A percentile compares a stretch with the other conserved stretches of the same genome.
Evolutionary conservation across 2,797 vertebrate species (phyloP).

Genomic region (Micropoecilia bifurca): DNA sequence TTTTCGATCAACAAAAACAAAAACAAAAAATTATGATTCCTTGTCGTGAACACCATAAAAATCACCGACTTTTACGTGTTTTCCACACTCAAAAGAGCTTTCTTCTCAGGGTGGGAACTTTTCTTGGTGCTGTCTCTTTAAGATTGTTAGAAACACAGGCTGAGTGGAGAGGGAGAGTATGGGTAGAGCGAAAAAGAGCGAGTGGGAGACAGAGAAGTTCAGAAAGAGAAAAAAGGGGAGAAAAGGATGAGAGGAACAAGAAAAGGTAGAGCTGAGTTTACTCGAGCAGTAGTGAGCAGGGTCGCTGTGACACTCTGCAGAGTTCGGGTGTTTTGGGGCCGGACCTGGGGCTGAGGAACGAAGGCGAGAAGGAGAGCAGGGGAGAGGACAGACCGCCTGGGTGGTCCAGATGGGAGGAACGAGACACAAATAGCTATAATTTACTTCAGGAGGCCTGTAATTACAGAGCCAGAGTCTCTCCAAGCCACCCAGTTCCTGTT

Average conservation of each 20-base stretch:
- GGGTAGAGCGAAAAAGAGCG: constrained; percentile 51
- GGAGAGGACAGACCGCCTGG: constrained; percentile 79
- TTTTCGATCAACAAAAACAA: constrained; percentile 31
- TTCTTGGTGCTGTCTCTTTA: constrained; percentile 84
- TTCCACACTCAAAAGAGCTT: constrained; percentile 63
- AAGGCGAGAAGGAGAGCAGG: constrained; percentile 72
- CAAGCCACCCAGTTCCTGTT: constrained; percentile 86
- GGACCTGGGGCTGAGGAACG: constrained; percentile 70
- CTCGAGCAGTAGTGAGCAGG: constrained; percentile 43
- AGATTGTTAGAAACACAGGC: constrained; percentile 63
- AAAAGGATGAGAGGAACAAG: constrained; percentile 36
- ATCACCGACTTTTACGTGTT: constrained; percentile 44
- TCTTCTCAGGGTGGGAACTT: constrained; percentile 72
- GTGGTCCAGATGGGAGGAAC: constrained; percentile 92
- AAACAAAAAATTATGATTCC: constrained; percentile 40
- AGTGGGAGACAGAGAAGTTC: constrained; percentile 42
- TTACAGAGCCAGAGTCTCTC: constrained; percentile 87
- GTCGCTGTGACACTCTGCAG: constrained; percentile 40
- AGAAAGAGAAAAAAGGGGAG: constrained; percentile 20
- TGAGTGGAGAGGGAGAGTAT: constrained; percentile 50
- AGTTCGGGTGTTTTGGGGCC: constrained; percentile 73
- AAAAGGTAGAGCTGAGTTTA: constrained; percentile 39
- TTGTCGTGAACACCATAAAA: constrained; percentile 54
- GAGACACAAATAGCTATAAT: constrained; percentile 92
- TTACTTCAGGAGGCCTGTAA: constrained; percentile 90